Conservation (phyloP, 2,797 vertebrate genomes). For the Lagorchestes hirsutus region DNA sequence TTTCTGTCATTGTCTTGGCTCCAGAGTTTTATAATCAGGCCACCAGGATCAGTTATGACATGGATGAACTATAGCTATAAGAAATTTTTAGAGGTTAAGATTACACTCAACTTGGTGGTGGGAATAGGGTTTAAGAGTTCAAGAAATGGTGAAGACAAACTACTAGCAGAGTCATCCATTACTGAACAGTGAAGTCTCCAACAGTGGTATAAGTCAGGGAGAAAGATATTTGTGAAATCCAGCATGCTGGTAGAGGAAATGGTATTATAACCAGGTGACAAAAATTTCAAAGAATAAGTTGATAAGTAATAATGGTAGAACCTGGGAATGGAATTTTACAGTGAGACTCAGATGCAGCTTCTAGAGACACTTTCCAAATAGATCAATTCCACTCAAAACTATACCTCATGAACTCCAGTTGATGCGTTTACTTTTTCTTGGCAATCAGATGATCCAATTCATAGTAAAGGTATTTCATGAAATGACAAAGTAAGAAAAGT, state of each 20-base stretch:
- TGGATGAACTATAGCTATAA: background rate
- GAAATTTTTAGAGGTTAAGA: background rate
- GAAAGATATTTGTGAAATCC: background rate
- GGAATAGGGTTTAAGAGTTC: background rate
- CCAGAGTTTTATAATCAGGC: background rate
- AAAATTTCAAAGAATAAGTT: background rate
- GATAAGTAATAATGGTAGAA: background rate
- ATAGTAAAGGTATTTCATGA: background rate
- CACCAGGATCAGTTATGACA: background rate
- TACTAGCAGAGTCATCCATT: background rate
- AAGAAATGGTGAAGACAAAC: background rate
- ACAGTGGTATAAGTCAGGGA: background rate
- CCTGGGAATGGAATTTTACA: background rate
- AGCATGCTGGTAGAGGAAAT: background rate
- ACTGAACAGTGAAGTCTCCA: background rate
- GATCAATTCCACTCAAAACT: background rate
- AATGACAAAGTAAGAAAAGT: background rate
- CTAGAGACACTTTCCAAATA: background rate
- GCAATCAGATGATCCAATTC: background rate
- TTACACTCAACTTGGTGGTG: background rate
- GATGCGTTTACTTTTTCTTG: background rate
- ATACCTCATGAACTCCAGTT: background rate
- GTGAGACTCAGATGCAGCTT: background rate
- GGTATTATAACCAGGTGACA: background rate
- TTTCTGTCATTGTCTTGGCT: background rate